Conservation (phyloP, 2,113 vertebrate genomes). For the Verasper variegatus region DNA sequence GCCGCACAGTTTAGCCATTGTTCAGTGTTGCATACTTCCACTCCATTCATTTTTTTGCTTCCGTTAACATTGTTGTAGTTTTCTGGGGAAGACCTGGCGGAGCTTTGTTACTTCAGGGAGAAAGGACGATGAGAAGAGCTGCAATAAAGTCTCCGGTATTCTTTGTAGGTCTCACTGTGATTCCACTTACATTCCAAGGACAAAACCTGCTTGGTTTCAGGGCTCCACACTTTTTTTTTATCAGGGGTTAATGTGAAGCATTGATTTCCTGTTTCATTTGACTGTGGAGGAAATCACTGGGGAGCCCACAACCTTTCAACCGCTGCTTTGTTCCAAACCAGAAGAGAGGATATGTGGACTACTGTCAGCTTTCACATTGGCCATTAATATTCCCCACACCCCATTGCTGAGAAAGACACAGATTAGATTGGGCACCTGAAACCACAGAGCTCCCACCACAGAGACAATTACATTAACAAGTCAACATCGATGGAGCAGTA, state of each 20-base stretch:
- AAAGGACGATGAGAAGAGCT: background rate
- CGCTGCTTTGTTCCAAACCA: constrained; percentile 32
- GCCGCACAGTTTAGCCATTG: constrained; percentile 30
- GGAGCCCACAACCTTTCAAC: constrained; percentile 34
- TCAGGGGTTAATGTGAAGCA: constrained; percentile 57
- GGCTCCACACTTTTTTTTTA: constrained; percentile 33
- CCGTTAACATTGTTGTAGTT: constrained; percentile 2
- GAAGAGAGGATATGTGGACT: constrained; percentile 22
- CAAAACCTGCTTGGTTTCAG: constrained; percentile 31
- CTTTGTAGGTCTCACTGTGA: constrained; percentile 17
- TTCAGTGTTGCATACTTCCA: constrained; percentile 8
- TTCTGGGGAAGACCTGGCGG: constrained; percentile 23
- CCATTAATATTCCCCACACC: constrained; percentile 2
- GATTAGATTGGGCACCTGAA: constrained; percentile 23
- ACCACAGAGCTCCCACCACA: constrained; percentile 6
- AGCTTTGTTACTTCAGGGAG: constrained; percentile 1
- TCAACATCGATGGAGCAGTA: constrained; percentile 19
- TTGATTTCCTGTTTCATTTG: constrained; percentile 68
- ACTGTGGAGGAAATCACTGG: constrained; percentile 36
- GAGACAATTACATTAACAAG: constrained; percentile 24
- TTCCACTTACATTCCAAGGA: constrained; percentile 23
- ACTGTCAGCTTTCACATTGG: constrained; percentile 1
- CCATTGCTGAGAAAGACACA: background rate
- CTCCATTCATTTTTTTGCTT: background rate
- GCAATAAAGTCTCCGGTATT: constrained; percentile 17